Evolutionary conservation across 2,113 vertebrate species (phyloP).

Genomic region (Symphodus melops): DNA sequence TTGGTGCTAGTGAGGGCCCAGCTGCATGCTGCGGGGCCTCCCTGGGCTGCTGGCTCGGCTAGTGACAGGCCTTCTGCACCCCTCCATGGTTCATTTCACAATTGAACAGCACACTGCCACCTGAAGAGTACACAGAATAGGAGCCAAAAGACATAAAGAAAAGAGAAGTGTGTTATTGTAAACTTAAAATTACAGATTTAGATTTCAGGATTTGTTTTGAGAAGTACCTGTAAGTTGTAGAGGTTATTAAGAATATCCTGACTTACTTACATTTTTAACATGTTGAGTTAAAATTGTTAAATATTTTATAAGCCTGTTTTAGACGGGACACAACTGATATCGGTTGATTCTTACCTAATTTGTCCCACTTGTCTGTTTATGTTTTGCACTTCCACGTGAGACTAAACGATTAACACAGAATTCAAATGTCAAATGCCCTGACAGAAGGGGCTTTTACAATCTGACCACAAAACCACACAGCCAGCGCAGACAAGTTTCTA

Average conservation of each 20-base stretch:
- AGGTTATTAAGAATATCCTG: background rate
- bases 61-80: conserved; percentile 53
- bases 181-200: background rate
- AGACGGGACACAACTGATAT: background rate
- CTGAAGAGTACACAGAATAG: conserved; percentile 57
- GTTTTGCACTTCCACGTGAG: background rate
- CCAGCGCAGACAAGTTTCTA: conserved; percentile 34
- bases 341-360: background rate
- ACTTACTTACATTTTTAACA: background rate
- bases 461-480: conserved; percentile 40
- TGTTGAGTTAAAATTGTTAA: background rate
- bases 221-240: no score
- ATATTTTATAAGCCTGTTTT: background rate
- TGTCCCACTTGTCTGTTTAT: conserved; percentile 5
- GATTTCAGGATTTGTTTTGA: background rate
- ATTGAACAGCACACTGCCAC: background rate
- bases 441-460: conserved; percentile 29
- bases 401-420: conserved; percentile 7
- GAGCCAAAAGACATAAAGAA: conserved; percentile 1
- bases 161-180: background rate
- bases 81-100: conserved; percentile 75
- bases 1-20: conserved; percentile 64
- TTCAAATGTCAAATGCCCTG: conserved; percentile 28
- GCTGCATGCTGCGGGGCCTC: conserved; percentile 64
- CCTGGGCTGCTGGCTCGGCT: conserved; percentile 52